Evolutionary conservation across 2,888 invertebrate species (phyloP).

Genomic region (Helicoverpa assulta): DNA sequence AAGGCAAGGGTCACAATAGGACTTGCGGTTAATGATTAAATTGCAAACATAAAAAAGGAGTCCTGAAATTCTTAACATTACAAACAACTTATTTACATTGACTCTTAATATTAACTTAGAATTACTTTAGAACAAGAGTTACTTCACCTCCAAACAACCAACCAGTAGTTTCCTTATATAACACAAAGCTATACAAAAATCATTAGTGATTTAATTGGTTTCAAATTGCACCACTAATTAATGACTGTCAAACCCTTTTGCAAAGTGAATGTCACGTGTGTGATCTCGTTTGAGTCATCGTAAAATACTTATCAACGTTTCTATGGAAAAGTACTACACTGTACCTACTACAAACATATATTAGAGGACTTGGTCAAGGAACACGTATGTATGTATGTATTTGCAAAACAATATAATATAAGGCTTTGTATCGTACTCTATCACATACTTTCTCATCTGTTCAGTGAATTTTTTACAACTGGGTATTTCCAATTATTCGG

Average conservation of each 20-base stretch:
- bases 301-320: slow-evolving; percentile 1
- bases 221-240: slow-evolving; percentile 44
- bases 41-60: neutral
- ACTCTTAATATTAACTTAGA: too few species aligned
- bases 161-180: slow-evolving; percentile 39
- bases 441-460: too few species aligned
- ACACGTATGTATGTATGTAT: too few species aligned
- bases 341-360: neutral
- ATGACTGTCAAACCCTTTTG: slow-evolving; percentile 41
- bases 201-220: slow-evolving; percentile 51
- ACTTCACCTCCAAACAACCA: neutral
- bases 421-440: too few species aligned
- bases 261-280: slow-evolving; percentile 44
- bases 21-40: slow-evolving; percentile 75
- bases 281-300: slow-evolving; percentile 9
- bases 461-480: too few species aligned
- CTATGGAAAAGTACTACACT: neutral
- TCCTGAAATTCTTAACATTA: too few species aligned
- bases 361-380: too few species aligned
- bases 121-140: neutral
- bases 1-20: slow-evolving; percentile 56
- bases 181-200: slow-evolving; percentile 16
- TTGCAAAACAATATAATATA: too few species aligned
- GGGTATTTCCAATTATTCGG: too few species aligned
- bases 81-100: neutral